Conservation (phyloP, 2,797 vertebrate species). For the Spheniscus humboldti region DNA sequence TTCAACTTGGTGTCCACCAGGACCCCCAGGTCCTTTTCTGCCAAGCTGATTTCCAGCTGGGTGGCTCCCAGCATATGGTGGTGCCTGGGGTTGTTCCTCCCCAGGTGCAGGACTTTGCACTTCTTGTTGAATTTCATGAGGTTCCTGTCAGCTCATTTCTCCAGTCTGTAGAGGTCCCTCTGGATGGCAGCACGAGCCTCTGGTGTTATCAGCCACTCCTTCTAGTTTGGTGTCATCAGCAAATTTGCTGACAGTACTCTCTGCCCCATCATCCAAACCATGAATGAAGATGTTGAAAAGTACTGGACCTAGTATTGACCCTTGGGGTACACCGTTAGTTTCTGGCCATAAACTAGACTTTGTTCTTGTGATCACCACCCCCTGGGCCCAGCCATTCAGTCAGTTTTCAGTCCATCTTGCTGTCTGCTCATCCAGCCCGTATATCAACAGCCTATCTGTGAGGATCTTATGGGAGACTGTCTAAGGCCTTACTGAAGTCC, state of each 20-base stretch:
- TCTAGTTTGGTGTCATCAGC: background rate
- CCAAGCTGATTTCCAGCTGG: background rate
- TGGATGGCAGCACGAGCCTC: background rate
- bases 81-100: background rate
- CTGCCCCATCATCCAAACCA: background rate
- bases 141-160: background rate
- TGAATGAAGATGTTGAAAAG: background rate
- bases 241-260: background rate
- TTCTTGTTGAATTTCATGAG: background rate
- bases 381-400: background rate
- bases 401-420: background rate
- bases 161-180: background rate
- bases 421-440: background rate
- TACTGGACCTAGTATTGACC: background rate
- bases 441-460: background rate
- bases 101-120: background rate
- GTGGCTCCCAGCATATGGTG: background rate
- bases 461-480: background rate
- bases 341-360: background rate
- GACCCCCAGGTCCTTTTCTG: background rate
- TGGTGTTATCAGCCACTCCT: background rate
- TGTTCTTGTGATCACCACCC: background rate
- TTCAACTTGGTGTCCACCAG: background rate
- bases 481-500: background rate
- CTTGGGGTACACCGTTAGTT: background rate